Base-by-base conservation (phyloP, 1,140 invertebrate species). In the Caerostris extrusa region DNA sequence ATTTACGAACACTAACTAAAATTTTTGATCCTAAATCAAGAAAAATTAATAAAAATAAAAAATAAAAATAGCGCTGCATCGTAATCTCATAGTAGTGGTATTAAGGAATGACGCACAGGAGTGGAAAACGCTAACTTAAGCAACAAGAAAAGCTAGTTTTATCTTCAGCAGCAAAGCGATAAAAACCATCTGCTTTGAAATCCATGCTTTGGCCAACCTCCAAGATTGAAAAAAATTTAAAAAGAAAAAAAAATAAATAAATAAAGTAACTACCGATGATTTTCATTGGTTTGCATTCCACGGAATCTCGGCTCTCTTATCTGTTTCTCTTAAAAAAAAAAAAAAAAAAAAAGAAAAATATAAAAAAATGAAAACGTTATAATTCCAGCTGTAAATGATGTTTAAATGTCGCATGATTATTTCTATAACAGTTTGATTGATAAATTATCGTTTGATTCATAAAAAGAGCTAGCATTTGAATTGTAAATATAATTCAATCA, bases 171-270 rank as follows among this genome's bases (percentile, higher is more conserved):
- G 57, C 55, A 58, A 19, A 34, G n/a, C 53, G 86, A 88, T 88
- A 88, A 88, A 88, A 60, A 88, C 86, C 86, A 88, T 88, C 86
- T 88, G 86, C 86, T 88, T 88, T 34, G 86, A 88, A 88, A 88
- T 88, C 86, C 86, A 88, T 64, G 86, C 86, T 88, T 88, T 88
- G 86, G 86, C 86, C 86, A 88, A 53, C 86, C 86, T 88, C 86
- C 86, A 88, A 64, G 61, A 61, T 57, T 88, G 50, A 64, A 88
- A 88, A 87, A 61, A 61, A 7, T 64, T 88, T 64, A 57, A 53
- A 50, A 57, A 14, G 5, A 82, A 82, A 57, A 56, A 83, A 83
- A 56, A 19, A 81, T 50, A 10, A 56, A 60, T n/a, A 64, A 64
- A 64, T 50, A 50, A 57, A 88, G 34, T 88, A 88, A 88, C 34